These are phyloP conservation scores for Drosophila quadrilineata DNA, from an alignment of 1,140 invertebrate species.

Conservation along the genomic window DNA sequence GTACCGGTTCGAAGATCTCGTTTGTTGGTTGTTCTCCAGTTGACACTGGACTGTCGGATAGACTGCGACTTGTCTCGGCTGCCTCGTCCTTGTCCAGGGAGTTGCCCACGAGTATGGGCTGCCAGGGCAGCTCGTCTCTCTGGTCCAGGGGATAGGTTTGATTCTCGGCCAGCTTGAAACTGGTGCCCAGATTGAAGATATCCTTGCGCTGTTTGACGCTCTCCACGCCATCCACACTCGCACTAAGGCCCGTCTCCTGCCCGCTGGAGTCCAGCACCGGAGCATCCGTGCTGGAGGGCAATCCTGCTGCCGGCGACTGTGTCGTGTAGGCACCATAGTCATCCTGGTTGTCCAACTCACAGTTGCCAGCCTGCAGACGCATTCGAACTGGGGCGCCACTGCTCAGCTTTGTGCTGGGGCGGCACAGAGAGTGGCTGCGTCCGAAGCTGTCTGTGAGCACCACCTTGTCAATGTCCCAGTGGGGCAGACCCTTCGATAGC, in stretches of 20 bases:
- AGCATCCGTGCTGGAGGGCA: conserved; percentile 13
- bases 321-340: conserved; percentile 72
- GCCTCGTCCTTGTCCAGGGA: conserved; percentile 83
- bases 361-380: conserved; percentile 89
- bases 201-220: conserved; percentile 71
- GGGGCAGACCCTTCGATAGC: conserved; percentile 91
- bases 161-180: conserved; percentile 68
- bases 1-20: conserved; percentile 81
- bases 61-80: conserved; percentile 84
- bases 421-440: conserved; percentile 90
- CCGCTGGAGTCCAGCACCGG: conserved; percentile 60
- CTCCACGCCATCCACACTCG: conserved; percentile 62
- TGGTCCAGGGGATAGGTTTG: conserved; percentile 60
- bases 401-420: conserved; percentile 87
- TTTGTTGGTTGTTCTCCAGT: conserved; percentile 40
- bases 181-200: conserved; percentile 74
- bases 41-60: conserved; percentile 81
- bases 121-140: conserved; percentile 82
- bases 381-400: conserved; percentile 87
- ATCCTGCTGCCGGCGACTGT: conserved; percentile 29
- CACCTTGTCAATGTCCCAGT: conserved; percentile 91
- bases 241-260: conserved; percentile 55
- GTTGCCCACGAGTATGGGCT: conserved; percentile 81
- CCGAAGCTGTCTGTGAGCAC: conserved; percentile 92
- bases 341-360: conserved; percentile 83